Base-by-base conservation (phyloP, 1,140 invertebrate species). In the Nixonia krombeini region DNA sequence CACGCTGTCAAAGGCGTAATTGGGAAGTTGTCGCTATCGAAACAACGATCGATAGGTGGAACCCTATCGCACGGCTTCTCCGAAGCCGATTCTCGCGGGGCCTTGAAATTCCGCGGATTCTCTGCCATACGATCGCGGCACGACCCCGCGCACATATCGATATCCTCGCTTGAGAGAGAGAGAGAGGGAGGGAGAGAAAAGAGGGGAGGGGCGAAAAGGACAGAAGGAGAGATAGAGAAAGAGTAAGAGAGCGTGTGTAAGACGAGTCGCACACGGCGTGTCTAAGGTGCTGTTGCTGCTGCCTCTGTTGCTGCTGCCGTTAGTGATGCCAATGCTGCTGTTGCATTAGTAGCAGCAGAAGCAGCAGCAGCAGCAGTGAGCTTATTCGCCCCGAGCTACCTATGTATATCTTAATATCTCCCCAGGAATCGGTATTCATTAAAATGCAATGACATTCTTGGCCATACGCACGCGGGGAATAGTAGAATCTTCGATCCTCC, bases 381-480 rank as follows among this genome's bases (percentile, higher is more conserved):
- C 15, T 1, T 26, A 25, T 7, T 1, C 10, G 40, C 37, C 17
- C 17, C 17, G 16, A 23, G 6, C 31, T 13, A 64, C 16, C 49
- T 42, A 58, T 56, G 44, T 53, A 55, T 66, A 66, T 66, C 55
- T 66, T 66, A 66, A 66, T 66, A 66, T 66, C 63, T 59, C 16
- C 56, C 35, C 55, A 56, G 37, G 56, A 67, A 67, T 67, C 64
- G 63, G 63, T 44, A 66, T 66, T 66, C 63, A 66, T 66, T 66
- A 66, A 66, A 66, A 66, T 66, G 63, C 63, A 66, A 66, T 66
- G 63, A 66, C 63, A 66, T 66, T 66, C 55, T 53, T 59, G 38
- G 55, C 44, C 42, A 59, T 42, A 66, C 55, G 63, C 55, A 45
- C 42, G 58, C 46, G 47, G 53, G 50, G 50, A 57, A 57, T 52